phyloP scores from a whole-genome alignment of 2,797 vertebrate species.

The Xerus rutilus region DNA sequence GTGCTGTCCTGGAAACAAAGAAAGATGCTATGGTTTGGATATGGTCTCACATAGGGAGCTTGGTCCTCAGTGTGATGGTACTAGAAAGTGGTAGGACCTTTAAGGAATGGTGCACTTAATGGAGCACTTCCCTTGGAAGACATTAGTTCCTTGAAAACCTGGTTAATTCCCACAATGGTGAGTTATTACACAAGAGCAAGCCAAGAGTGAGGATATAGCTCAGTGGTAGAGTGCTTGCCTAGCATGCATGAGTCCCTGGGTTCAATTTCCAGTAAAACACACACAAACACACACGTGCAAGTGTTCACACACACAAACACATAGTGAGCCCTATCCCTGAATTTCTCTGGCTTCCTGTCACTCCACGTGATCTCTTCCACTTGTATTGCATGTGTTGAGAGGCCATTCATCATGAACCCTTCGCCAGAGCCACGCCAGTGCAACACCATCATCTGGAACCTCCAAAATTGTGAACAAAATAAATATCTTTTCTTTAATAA shows the following conservation, averaged over 20 bases:
- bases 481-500: not conserved
- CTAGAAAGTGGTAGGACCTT: not conserved
- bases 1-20: not conserved
- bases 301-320: no score
- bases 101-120: not conserved
- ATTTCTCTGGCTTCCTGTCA: not conserved
- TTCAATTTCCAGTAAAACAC: no score
- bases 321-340: not conserved
- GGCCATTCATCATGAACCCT: not conserved
- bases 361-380: not conserved
- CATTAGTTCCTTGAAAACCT: not conserved
- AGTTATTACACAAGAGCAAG: not conserved
- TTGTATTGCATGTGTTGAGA: not conserved
- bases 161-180: not conserved
- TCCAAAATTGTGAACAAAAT: not conserved
- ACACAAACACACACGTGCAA: no score
- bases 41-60: not conserved
- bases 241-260: no score
- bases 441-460: no score
- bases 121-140: not conserved
- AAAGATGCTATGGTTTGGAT: rapidly evolving
- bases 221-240: no score
- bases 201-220: no score
- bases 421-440: not conserved
- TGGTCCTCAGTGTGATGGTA: not conserved